These are phyloP conservation scores for Eupeodes luniger DNA, from an alignment of 2,888 invertebrate species.

Conservation along the genomic window DNA sequence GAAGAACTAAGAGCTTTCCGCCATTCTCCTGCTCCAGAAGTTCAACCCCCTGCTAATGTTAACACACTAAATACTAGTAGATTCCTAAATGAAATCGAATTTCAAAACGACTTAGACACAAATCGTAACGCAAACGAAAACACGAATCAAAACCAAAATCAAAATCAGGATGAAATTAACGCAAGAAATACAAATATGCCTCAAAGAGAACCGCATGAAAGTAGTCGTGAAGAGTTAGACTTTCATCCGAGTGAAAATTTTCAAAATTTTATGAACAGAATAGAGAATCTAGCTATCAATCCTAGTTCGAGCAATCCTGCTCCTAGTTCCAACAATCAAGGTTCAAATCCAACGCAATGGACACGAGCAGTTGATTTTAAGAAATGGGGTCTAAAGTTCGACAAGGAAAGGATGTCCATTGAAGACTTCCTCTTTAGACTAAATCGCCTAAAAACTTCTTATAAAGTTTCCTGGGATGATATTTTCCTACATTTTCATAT, in stretches of 20 bases:
- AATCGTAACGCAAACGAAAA: background rate
- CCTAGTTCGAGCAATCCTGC: background rate
- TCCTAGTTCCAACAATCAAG: background rate
- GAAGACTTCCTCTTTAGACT: too few species aligned
- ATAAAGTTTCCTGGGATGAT: too few species aligned
- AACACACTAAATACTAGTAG: background rate
- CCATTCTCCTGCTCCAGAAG: background rate
- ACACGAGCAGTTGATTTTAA: conserved; percentile 3
- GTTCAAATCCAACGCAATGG: background rate
- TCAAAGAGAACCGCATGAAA: background rate
- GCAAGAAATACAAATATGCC: background rate
- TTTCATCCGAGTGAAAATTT: conserved; percentile 7
- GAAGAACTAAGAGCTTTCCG: conserved; percentile 3
- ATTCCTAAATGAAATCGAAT: conserved; percentile 1
- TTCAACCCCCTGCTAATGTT: conserved; percentile 1
- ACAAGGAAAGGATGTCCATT: too few species aligned
- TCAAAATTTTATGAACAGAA: conserved; percentile 3
- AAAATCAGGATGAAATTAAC: background rate
- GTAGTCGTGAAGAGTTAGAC: conserved; percentile 14
- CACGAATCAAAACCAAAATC: background rate
- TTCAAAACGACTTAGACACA: background rate
- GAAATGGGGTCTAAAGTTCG: background rate
- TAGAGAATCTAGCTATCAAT: background rate
- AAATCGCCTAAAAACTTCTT: too few species aligned
- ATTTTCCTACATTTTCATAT: background rate